A percentile compares a stretch with the other conserved stretches of the same genome.
Conservation (phyloP, 2,113 vertebrate genomes). For the Phoxinus phoxinus region DNA sequence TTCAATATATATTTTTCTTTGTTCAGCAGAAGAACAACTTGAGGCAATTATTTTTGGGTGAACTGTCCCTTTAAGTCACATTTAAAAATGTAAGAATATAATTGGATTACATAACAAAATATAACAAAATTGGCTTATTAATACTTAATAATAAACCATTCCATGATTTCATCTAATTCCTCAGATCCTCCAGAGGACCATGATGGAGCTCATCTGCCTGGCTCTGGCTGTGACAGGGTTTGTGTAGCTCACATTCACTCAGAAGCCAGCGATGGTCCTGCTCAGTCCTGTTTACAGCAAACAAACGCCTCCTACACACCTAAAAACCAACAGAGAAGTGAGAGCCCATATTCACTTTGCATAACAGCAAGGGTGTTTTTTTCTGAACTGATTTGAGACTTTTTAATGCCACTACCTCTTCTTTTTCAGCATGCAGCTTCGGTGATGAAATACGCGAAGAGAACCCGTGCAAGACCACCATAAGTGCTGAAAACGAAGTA, state of each 20-base stretch:
- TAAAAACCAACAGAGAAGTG: slow-evolving; percentile 67
- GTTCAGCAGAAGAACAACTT: no score
- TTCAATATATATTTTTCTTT: no score
- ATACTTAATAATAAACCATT: background rate
- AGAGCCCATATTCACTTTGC: background rate
- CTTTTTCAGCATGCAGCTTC: slow-evolving; percentile 44
- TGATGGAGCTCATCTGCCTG: slow-evolving; percentile 54
- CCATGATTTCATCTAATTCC: background rate
- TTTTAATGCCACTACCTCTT: background rate
- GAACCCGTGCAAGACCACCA: slow-evolving; percentile 73
- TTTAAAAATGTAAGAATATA: background rate
- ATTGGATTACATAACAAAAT: background rate
- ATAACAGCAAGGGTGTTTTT: background rate
- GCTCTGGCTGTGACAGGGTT: slow-evolving; percentile 66
- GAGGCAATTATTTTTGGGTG: no score
- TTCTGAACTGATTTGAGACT: background rate
- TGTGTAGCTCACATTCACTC: slow-evolving; percentile 62
- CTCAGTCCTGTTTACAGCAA: slow-evolving; percentile 62
- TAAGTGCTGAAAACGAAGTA: slow-evolving; percentile 81
- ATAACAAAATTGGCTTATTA: background rate
- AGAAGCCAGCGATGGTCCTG: slow-evolving; percentile 53
- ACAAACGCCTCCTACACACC: slow-evolving; percentile 59
- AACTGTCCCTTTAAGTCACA: background rate
- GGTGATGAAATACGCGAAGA: slow-evolving; percentile 73
- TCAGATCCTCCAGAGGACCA: slow-evolving; percentile 68